A percentile compares a stretch with the other conserved stretches of the same genome.
Conservation (phyloP, 2,888 invertebrate species). For the Pegoplata infirma region DNA sequence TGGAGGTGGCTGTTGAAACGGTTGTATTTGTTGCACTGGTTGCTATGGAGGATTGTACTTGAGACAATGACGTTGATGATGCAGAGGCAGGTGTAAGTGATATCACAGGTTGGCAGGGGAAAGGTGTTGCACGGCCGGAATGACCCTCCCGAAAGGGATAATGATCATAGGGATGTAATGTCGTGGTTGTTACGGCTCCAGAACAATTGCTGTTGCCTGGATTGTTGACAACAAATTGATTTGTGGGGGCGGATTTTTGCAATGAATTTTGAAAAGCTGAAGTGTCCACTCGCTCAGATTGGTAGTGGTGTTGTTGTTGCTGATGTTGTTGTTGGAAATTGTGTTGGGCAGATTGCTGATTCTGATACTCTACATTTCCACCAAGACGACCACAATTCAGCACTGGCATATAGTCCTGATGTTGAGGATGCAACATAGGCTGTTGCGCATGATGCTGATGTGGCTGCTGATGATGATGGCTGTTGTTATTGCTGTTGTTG, state of each 20-base stretch:
- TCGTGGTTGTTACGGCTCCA: conserved; percentile 64
- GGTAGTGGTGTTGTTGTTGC: conserved; percentile 67
- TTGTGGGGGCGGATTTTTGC: conserved; percentile 61
- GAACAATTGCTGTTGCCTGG: conserved; percentile 68
- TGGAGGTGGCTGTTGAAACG: conserved; percentile 56
- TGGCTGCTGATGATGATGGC: conserved; percentile 64
- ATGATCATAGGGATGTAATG: conserved; percentile 77
- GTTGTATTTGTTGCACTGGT: conserved; percentile 65
- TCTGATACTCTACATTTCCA: conserved; percentile 74
- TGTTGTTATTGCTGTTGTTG: conserved; percentile 42
- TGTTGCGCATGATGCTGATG: conserved; percentile 68
- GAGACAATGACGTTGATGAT: conserved; percentile 40
- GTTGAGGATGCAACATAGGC: conserved; percentile 67
- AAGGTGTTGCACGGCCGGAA: conserved; percentile 85
- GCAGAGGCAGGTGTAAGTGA: conserved; percentile 52
- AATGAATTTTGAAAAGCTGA: conserved; percentile 58
- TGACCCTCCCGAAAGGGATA: conserved; percentile 77
- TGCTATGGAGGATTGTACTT: conserved; percentile 48
- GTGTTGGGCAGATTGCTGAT: conserved; percentile 65
- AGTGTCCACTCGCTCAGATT: conserved; percentile 69
- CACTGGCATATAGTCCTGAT: conserved; percentile 74
- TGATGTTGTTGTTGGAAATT: conserved; percentile 67
- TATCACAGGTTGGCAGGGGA: conserved; percentile 78
- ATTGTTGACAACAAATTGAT: conserved; percentile 36
- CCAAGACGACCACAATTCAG: conserved; percentile 73